These are phyloP conservation scores for Cyphomyrus discorhynchus DNA, from an alignment of 2,113 vertebrate species.

Conservation along the genomic window DNA sequence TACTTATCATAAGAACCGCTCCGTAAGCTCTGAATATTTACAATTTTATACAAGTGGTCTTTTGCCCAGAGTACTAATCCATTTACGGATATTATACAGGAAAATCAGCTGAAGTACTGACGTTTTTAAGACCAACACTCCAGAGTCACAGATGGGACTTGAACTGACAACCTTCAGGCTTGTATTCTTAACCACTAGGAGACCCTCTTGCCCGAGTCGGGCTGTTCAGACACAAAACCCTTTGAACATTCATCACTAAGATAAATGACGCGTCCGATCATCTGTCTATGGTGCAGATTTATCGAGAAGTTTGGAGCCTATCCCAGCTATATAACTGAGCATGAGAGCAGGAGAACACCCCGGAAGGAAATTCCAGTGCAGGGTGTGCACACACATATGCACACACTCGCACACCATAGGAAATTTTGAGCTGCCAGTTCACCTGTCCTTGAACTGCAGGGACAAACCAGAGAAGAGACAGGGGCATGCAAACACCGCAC, in stretches of 20 bases:
- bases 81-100: not conserved
- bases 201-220: not conserved
- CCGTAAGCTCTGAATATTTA: not conserved
- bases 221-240: not conserved
- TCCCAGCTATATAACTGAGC: not conserved
- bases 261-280: not conserved
- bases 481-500: not conserved
- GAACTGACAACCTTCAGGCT: not conserved
- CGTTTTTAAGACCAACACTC: not conserved
- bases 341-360: not conserved
- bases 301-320: not conserved
- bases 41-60: not conserved
- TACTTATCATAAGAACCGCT: not conserved
- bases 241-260: not conserved
- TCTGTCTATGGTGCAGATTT: not conserved
- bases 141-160: not conserved
- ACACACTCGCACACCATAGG: not conserved
- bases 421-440: not conserved
- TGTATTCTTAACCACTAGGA: not conserved
- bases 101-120: not conserved
- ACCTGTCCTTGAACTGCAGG: not conserved
- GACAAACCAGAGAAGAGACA: not conserved
- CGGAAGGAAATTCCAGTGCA: not conserved
- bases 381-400: not conserved
- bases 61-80: not conserved